These are phyloP conservation scores for Drosophila auraria DNA, from an alignment of 1,140 invertebrate genomes.

Conservation along the genomic window DNA sequence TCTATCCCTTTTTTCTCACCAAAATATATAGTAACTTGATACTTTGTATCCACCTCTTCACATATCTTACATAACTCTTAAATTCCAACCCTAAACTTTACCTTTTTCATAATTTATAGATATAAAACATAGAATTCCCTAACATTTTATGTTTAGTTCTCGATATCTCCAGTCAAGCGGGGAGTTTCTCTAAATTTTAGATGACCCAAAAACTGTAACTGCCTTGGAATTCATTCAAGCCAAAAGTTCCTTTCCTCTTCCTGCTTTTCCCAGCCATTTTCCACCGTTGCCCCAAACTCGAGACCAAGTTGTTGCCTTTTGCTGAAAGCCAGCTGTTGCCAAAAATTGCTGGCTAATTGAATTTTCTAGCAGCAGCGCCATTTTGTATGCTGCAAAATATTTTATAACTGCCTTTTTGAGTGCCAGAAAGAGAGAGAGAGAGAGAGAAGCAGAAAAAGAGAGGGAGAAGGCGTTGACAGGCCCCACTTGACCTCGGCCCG, in stretches of 20 bases:
- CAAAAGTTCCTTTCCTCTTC: conserved; percentile 17
- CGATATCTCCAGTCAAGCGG: conserved; percentile 21
- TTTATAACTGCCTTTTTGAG: conserved; percentile 71
- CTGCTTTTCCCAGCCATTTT: conserved; percentile 3
- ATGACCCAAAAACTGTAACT: conserved; percentile 43
- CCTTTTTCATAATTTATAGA: conserved; percentile 21
- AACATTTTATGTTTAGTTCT: conserved; percentile 19
- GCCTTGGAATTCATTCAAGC: conserved; percentile 41
- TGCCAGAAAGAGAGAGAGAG: conserved; percentile 21
- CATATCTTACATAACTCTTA: not conserved
- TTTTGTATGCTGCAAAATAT: conserved; percentile 79
- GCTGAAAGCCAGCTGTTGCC: conserved; percentile 78
- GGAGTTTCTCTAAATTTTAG: conserved; percentile 48
- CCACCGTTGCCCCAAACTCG: conserved; percentile 9
- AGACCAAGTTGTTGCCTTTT: conserved; percentile 30
- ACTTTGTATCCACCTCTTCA: not conserved
- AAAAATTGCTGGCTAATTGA: conserved; percentile 78
- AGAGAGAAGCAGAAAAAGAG: conserved; percentile 1
- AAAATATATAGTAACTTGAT: not conserved
- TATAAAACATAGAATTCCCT: conserved; percentile 20
- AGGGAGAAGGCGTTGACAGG: conserved; percentile 67
- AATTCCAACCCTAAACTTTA: not conserved
- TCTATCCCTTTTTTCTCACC: not conserved
- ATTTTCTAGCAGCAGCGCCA: conserved; percentile 80
- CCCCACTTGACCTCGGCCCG: conserved; percentile 66